Conservation (phyloP, 1,140 invertebrate species). For the Caenorhabditis latens region DNA sequence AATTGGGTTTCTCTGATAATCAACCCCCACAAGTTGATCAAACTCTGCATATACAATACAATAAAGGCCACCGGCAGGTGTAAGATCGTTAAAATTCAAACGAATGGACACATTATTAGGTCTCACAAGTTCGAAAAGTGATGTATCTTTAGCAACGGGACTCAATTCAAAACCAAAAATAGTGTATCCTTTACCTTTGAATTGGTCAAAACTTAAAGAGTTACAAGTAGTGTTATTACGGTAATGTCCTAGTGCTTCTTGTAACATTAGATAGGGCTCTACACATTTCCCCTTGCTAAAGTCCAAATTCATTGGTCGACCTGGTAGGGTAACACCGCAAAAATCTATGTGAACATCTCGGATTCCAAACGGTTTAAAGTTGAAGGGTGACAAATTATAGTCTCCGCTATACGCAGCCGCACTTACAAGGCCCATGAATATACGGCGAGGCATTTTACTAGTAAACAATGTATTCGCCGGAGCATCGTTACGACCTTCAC, state of each 20-base stretch:
- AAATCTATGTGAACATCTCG: not conserved
- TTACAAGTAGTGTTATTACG: not conserved
- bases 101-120: not conserved
- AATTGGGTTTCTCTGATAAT: not conserved
- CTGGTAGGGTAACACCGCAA: not conserved
- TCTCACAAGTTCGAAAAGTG: not conserved
- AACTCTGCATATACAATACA: slow-evolving; percentile 13
- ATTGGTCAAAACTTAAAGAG: not conserved
- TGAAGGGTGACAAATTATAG: not conserved
- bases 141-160: not conserved
- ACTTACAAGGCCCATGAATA: not conserved
- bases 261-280: not conserved
- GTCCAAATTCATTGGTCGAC: not conserved
- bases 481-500: not conserved
- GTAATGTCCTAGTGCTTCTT: not conserved
- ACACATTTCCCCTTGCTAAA: not conserved
- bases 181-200: not conserved
- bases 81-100: not conserved
- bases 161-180: slow-evolving; percentile 17
- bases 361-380: not conserved
- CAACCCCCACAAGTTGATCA: not conserved
- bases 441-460: slow-evolving; percentile 6
- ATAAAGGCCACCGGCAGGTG: not conserved
- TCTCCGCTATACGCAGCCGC: not conserved
- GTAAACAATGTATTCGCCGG: not conserved